phyloP scores from a whole-genome alignment of 1,140 invertebrate genomes.

The Macrosteles quadrilineatus region DNA sequence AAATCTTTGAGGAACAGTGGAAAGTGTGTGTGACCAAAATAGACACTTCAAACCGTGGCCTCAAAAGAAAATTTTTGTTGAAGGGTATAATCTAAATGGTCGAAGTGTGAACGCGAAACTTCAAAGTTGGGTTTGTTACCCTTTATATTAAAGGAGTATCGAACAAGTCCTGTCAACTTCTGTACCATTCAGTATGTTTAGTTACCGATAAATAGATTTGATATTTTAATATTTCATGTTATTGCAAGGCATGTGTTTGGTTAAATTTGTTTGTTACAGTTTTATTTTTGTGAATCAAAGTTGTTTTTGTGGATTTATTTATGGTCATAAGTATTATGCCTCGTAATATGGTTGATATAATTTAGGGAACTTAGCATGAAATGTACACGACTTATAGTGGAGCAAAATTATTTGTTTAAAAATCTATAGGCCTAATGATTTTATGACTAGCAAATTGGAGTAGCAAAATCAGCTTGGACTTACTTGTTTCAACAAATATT shows the following conservation, averaged over 20 bases:
- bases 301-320: too few species aligned
- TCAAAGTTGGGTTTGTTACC: background rate
- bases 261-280: background rate
- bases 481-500: too few species aligned
- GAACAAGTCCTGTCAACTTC: background rate
- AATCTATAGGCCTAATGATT: too few species aligned
- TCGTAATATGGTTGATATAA: too few species aligned
- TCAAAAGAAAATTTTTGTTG: constrained; percentile 50
- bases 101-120: too few species aligned
- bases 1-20: constrained; percentile 55
- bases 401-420: too few species aligned
- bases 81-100: constrained; percentile 10
- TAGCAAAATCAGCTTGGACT: too few species aligned
- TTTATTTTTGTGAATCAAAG: background rate
- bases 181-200: background rate
- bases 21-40: constrained; percentile 58
- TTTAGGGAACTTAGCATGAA: too few species aligned
- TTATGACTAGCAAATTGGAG: too few species aligned
- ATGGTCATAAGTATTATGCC: too few species aligned
- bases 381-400: too few species aligned
- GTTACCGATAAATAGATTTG: constrained; percentile 21
- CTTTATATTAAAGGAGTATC: constrained; percentile 16
- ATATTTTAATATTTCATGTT: background rate
- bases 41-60: constrained; percentile 55
- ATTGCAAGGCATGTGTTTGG: background rate